phyloP scores from a whole-genome alignment of 1,140 invertebrate genomes.

The Maconellicoccus hirsutus region DNA sequence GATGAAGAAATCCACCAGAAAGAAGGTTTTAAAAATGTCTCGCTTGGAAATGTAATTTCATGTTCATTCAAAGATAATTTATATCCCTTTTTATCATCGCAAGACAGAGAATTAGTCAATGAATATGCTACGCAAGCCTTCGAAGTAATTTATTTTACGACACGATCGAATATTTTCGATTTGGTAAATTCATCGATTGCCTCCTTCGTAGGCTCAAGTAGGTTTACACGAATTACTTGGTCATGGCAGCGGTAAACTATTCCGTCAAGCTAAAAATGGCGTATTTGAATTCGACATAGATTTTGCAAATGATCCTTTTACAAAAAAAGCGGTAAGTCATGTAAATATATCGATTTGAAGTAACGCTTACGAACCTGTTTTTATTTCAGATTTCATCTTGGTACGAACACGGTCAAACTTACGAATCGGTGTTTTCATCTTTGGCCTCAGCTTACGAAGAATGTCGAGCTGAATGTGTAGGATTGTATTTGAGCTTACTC shows the following conservation, averaged over 20 bases:
- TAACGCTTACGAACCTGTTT: no score
- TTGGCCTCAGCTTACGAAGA: conserved; percentile 88
- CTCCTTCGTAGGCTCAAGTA: conserved; percentile 56
- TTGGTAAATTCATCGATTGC: no score
- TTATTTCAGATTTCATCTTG: conserved; percentile 53
- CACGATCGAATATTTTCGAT: no score
- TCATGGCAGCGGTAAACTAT: conserved; percentile 88
- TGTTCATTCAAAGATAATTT: conserved; percentile 66
- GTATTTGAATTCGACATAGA: conserved; percentile 70
- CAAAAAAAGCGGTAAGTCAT: conserved; percentile 41
- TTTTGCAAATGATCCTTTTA: conserved; percentile 64
- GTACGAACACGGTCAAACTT: conserved; percentile 77
- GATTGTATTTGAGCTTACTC: conserved; percentile 68
- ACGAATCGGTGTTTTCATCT: conserved; percentile 77
- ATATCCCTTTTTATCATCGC: conserved; percentile 63
- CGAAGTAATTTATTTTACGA: no score
- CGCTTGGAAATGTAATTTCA: conserved; percentile 83
- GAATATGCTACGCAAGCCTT: conserved; percentile 60
- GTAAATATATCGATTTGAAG: no score
- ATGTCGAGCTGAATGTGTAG: conserved; percentile 89
- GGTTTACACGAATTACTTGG: conserved; percentile 88
- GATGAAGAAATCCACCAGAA: conserved; percentile 89
- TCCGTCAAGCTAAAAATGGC: conserved; percentile 60
- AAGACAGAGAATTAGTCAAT: conserved; percentile 58
- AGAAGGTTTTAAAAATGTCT: conserved; percentile 96